Conservation (phyloP, 2,888 invertebrate species). For the Corbicula japonica region DNA sequence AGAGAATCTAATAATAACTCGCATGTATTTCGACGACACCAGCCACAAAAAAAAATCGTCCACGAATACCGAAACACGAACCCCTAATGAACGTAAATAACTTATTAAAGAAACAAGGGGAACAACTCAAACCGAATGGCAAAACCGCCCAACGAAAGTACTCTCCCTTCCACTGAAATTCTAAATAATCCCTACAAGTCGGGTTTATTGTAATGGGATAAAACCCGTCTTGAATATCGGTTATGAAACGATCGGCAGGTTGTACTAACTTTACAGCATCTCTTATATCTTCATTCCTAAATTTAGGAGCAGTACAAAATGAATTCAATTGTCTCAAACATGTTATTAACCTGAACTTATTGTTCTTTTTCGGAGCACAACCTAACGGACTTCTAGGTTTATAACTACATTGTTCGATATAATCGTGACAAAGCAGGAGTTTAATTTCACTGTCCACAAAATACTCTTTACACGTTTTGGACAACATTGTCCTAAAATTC, state of each 20-base stretch:
- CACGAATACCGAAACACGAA: slow-evolving; percentile 8
- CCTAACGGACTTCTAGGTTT: slow-evolving; percentile 8
- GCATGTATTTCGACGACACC: too few relatives aligned
- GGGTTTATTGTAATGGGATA: too few relatives aligned
- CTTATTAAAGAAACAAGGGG: slow-evolving; percentile 26
- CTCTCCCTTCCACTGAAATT: too few relatives aligned
- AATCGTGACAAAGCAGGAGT: background rate
- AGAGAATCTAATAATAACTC: background rate
- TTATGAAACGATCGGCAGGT: background rate
- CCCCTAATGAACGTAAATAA: slow-evolving; percentile 11
- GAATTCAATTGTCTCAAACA: slow-evolving; percentile 8
- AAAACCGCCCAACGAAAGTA: too few relatives aligned
- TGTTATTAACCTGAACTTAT: too few relatives aligned
- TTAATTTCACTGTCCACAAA: background rate
- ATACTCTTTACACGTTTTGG: too few relatives aligned
- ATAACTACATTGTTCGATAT: background rate
- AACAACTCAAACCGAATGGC: too few relatives aligned
- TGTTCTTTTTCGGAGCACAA: slow-evolving; percentile 9
- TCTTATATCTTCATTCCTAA: too few relatives aligned
- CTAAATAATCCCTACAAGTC: too few relatives aligned
- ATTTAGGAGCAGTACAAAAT: background rate
- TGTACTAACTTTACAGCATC: slow-evolving; percentile 4
- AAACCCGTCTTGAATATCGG: slow-evolving; percentile 24
- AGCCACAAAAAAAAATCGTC: slow-evolving; percentile 7
- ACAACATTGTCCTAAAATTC: too few relatives aligned